Evolutionary conservation across 2,888 invertebrate genomes (phyloP).

Genomic region (Hybos culiciformis): DNA sequence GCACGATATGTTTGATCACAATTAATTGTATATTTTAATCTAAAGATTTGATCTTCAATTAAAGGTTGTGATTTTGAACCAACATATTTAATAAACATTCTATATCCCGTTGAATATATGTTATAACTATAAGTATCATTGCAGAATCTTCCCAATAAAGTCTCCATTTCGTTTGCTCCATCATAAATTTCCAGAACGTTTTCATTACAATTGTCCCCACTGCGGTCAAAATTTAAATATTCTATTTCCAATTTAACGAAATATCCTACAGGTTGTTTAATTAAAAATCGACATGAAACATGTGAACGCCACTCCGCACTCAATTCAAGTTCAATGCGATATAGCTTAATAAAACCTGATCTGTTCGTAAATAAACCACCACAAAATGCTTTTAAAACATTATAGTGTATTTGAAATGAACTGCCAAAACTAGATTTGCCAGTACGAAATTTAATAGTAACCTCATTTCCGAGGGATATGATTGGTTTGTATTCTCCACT

Average conservation of each 20-base stretch:
- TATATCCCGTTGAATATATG: conserved; percentile 42
- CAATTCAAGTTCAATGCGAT: conserved; percentile 41
- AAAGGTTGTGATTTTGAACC: conserved; percentile 4
- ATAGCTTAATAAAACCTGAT: conserved; percentile 50
- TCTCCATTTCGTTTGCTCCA: conserved; percentile 45
- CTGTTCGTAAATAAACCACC: conserved; percentile 57
- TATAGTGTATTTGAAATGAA: conserved; percentile 74
- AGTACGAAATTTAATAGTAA: conserved; percentile 65
- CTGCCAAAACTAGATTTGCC: conserved; percentile 47
- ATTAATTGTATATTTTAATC: conserved; percentile 31
- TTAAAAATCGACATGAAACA: conserved; percentile 81
- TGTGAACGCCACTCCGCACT: too few relatives aligned
- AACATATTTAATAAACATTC: conserved; percentile 38
- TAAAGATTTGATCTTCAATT: conserved; percentile 12
- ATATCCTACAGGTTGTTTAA: conserved; percentile 47
- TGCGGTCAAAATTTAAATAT: too few relatives aligned
- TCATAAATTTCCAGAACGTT: conserved; percentile 61
- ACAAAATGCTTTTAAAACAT: conserved; percentile 61
- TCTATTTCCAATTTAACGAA: conserved; percentile 51
- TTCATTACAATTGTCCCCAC: too few relatives aligned
- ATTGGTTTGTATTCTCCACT: conserved; percentile 53
- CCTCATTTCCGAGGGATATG: conserved; percentile 47
- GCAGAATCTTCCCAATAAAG: conserved; percentile 57
- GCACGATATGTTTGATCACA: conserved; percentile 50
- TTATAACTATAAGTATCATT: conserved; percentile 45